Evolutionary conservation across 2,113 vertebrate species (phyloP).

Genomic region (Malurus elegans): DNA sequence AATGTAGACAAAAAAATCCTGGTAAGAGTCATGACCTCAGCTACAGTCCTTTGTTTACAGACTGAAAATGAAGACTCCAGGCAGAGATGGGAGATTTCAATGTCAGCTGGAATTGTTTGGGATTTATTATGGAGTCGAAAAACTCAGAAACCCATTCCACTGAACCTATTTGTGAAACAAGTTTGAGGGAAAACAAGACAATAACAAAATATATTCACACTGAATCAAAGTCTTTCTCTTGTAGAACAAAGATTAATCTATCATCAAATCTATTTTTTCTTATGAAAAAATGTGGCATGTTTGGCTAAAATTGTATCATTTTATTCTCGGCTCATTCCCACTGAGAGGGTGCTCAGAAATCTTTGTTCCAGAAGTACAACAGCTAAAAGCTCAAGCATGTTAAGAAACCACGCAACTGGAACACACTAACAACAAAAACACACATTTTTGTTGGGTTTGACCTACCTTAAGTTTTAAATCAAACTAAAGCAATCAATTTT

Average conservation of each 20-base stretch:
- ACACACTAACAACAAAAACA: conserved; percentile 51
- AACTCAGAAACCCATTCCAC: not conserved
- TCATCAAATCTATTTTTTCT: not conserved
- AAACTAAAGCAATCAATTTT: conserved; percentile 72
- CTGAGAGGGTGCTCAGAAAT: not conserved
- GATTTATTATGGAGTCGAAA: not conserved
- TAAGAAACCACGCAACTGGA: not conserved
- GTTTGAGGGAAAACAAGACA: not conserved
- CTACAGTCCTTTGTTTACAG: not conserved
- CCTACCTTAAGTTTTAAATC: conserved; percentile 72
- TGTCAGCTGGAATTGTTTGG: not conserved
- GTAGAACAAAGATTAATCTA: not conserved
- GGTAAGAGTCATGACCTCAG: not conserved
- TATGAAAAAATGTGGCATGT: not conserved
- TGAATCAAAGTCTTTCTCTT: not conserved
- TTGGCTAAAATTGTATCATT: not conserved
- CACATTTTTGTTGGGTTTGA: conserved; percentile 51
- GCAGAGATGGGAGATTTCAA: not conserved
- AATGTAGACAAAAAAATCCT: not conserved
- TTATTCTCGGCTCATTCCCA: not conserved
- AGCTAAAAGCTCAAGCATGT: not conserved
- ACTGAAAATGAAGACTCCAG: not conserved
- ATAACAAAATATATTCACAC: not conserved
- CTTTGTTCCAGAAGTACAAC: not conserved
- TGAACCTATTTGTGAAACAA: not conserved